Evolutionary conservation across 2,113 vertebrate species (phyloP).

Genomic region (Myotis lucifugus): DNA sequence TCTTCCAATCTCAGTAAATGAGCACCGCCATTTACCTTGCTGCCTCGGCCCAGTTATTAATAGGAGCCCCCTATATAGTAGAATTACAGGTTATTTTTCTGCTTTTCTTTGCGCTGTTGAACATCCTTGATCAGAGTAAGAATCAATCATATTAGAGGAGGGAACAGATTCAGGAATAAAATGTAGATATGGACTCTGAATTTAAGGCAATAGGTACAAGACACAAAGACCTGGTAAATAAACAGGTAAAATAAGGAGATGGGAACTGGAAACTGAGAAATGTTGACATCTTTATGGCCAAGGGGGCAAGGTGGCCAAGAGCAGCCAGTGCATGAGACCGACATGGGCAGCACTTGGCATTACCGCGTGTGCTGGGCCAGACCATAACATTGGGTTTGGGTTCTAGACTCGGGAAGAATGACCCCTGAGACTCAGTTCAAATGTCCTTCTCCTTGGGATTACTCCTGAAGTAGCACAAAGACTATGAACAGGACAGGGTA

Average conservation of each 20-base stretch:
- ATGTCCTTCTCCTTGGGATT: neutral
- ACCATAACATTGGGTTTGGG: neutral
- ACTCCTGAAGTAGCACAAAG: neutral
- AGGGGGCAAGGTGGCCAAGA: neutral
- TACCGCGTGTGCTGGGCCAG: neutral
- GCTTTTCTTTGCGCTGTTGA: neutral
- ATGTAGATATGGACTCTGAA: neutral
- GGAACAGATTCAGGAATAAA: neutral
- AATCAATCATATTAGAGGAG: neutral
- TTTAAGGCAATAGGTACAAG: neutral
- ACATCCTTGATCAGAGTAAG: neutral
- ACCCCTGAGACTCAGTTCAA: neutral
- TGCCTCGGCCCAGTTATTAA: neutral
- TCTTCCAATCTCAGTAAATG: neutral
- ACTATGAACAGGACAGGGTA: neutral
- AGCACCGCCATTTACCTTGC: neutral
- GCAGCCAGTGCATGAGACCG: neutral
- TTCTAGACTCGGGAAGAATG: neutral
- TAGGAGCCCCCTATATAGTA: neutral
- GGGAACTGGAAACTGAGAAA: neutral
- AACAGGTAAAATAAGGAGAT: neutral
- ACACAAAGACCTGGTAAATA: neutral
- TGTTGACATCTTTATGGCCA: neutral
- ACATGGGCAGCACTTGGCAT: neutral
- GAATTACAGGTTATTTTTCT: neutral